Conservation (phyloP, 1,140 invertebrate species). For the Euschistus heros region DNA sequence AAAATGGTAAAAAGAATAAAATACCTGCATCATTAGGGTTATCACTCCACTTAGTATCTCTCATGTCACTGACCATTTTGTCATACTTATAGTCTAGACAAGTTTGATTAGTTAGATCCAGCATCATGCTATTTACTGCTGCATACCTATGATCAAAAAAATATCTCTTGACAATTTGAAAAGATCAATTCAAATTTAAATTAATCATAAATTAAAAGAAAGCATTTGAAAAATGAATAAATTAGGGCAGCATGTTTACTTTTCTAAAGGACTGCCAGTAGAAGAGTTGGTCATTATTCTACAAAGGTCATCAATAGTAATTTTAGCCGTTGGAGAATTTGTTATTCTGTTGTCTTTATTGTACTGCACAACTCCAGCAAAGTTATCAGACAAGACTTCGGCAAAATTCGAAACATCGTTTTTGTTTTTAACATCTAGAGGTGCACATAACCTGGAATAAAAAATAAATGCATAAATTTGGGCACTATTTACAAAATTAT, state of each 20-base stretch:
- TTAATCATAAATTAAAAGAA: too few relatives aligned
- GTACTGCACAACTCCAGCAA: slow-evolving; percentile 83
- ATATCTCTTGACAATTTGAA: too few relatives aligned
- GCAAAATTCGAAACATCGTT: slow-evolving; percentile 72
- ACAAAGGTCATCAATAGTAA: slow-evolving; percentile 29
- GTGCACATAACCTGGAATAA: slow-evolving; percentile 59
- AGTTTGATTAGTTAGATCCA: slow-evolving; percentile 54
- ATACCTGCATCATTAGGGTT: neutral
- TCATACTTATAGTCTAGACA: slow-evolving; percentile 77
- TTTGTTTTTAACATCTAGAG: slow-evolving; percentile 50
- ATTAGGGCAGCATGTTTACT: slow-evolving; percentile 31
- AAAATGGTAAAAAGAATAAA: neutral
- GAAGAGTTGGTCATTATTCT: slow-evolving; percentile 57
- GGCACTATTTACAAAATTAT: too few relatives aligned
- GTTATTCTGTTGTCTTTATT: slow-evolving; percentile 76
- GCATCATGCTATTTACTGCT: slow-evolving; percentile 56
- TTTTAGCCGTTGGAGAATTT: slow-evolving; percentile 12
- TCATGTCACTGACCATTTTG: slow-evolving; percentile 62
- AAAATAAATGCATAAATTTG: too few relatives aligned
- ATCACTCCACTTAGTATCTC: slow-evolving; percentile 51
- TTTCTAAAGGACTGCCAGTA: slow-evolving; percentile 48
- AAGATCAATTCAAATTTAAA: too few relatives aligned
- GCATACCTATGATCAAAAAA: slow-evolving; percentile 40
- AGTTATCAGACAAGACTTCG: slow-evolving; percentile 67
- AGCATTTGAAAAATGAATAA: too few relatives aligned